phyloP scores from a whole-genome alignment of 2,888 invertebrate genomes.

The Drosophila neonasuta region DNA sequence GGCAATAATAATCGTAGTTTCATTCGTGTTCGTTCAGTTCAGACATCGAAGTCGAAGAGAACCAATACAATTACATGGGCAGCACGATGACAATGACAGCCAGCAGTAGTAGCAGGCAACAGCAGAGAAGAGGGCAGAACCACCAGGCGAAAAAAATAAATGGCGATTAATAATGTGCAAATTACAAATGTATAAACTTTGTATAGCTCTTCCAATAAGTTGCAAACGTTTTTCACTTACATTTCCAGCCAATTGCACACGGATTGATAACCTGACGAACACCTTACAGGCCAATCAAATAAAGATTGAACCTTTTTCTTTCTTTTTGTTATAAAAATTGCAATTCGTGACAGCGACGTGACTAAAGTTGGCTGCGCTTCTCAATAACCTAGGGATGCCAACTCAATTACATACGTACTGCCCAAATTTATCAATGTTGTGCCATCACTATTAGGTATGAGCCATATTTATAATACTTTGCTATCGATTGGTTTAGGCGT shows the following conservation, averaged over 20 bases:
- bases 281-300: constrained; percentile 42
- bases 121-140: constrained; percentile 30
- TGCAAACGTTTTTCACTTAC: constrained; percentile 47
- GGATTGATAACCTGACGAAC: constrained; percentile 36
- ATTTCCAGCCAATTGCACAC: constrained; percentile 24
- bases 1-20: constrained; percentile 28
- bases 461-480: constrained; percentile 20
- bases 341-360: constrained; percentile 72
- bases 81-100: constrained; percentile 63
- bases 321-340: constrained; percentile 64
- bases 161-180: constrained; percentile 62
- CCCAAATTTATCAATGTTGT: constrained; percentile 22
- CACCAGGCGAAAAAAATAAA: constrained; percentile 64
- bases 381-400: constrained; percentile 32
- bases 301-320: constrained; percentile 43
- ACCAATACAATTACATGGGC: constrained; percentile 64
- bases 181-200: constrained; percentile 16
- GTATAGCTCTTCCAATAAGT: not conserved
- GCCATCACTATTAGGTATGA: constrained; percentile 29
- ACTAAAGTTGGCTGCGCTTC: constrained; percentile 72
- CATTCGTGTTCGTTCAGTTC: constrained; percentile 41
- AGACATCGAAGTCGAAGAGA: constrained; percentile 55
- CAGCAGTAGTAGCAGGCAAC: constrained; percentile 14
- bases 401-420: constrained; percentile 3
- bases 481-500: constrained; percentile 50